Base-by-base conservation (phyloP, 2,113 vertebrate species). In the Steatornis caripensis region DNA sequence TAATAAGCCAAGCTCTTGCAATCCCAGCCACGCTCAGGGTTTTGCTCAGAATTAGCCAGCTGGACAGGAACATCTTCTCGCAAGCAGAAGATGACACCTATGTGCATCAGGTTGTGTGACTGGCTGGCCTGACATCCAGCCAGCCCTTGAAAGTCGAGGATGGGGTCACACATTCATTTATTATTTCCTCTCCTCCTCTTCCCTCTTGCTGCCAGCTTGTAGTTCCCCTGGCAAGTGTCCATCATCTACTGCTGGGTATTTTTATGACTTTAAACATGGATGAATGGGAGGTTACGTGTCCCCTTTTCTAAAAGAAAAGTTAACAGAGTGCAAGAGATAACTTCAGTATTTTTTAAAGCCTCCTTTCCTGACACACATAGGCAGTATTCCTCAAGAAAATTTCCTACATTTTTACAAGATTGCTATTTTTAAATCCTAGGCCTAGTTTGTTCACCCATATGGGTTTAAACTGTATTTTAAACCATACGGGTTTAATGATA, bases 1-100 rank as follows among this genome's bases (percentile, higher is more conserved):
- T 46, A 90, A 83, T 16, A 69, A 92, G 21, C 36, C 71, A 91
- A 71, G 26, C 30, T 70, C 49, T 66, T 65, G 49, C 53, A 90
- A 34, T 36, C 48, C 12, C 70, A 76, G 39, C 16, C 15, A 62
- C 0, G 0, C 24, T 60, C 45, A 30, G 46, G 19, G 9, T 17
- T 92, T 94, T 60, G 26, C 46, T 93, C 37, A 81, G 71, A 77
- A 48, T 91, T 45, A 81, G 41, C 26, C 6, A 1, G 18, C 39
- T 48, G 80, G 45, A 49, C 2, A 9, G 49, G 23, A 90, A 66
- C 15, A 60, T 18, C 24, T 64, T 69, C 64, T 74, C 5, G 0
- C 64, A 68, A 76, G n/a, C 55, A 58, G 37, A 54, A 20, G 69
- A 69, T 10, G 20, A 89, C 60, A 91, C 55, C 24, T 43, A 6